Evolutionary conservation across 2,797 vertebrate genomes (phyloP).

Genomic region (Poecilia gillii): DNA sequence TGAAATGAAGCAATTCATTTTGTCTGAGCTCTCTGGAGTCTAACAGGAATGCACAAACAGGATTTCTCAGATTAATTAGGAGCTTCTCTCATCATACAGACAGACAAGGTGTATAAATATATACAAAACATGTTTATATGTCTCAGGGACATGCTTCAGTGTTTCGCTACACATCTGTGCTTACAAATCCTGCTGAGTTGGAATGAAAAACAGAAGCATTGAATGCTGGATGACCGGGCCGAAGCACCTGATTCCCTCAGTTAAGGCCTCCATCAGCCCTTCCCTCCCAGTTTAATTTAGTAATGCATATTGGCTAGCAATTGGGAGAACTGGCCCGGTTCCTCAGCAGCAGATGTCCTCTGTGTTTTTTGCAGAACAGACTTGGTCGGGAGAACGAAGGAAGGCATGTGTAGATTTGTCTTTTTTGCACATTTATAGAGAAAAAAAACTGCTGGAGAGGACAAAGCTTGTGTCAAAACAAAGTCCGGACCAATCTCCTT

Average conservation of each 20-base stretch:
- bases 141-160: constrained; percentile 48
- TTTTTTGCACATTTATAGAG: constrained; percentile 15
- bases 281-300: constrained; percentile 20
- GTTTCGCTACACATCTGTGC: constrained; percentile 51
- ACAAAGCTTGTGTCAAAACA: constrained; percentile 73
- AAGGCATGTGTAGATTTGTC: constrained; percentile 41
- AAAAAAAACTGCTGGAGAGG: not conserved
- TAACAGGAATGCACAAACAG: constrained; percentile 16
- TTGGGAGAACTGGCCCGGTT: constrained; percentile 12
- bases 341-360: constrained; percentile 34
- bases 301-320: constrained; percentile 29
- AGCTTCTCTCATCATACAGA: constrained; percentile 37
- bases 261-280: constrained; percentile 30
- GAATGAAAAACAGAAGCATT: constrained; percentile 38
- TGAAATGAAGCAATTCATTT: constrained; percentile 16
- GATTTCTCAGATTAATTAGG: not conserved
- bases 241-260: constrained; percentile 46
- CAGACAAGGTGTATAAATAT: constrained; percentile 66
- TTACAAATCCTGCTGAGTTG: constrained; percentile 17
- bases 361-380: constrained; percentile 34
- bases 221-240: constrained; percentile 25
- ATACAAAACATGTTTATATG: constrained; percentile 55
- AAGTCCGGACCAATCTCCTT: constrained; percentile 84
- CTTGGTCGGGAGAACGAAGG: constrained; percentile 23
- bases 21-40: constrained; percentile 5